Evolutionary conservation across 2,113 vertebrate genomes (phyloP).

Genomic region (Formicarius rufipectus): DNA sequence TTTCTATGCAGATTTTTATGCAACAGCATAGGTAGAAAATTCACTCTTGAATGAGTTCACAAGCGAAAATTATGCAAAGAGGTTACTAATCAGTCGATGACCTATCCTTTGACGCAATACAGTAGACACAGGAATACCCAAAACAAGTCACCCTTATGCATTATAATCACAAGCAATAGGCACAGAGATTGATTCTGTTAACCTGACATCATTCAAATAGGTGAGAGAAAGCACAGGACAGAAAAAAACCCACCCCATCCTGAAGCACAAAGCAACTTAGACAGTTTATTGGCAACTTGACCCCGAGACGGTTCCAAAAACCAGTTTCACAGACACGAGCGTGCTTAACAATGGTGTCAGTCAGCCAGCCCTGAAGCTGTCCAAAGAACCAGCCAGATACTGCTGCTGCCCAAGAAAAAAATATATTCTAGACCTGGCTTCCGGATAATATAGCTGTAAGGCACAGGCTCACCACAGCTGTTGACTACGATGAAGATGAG

Average conservation of each 20-base stretch:
- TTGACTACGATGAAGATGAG: conserved; percentile 44
- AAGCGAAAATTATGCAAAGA: conserved; percentile 48
- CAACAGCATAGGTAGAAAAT: conserved; percentile 47
- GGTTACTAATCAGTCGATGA: conserved; percentile 29
- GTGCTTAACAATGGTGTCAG: conserved; percentile 58
- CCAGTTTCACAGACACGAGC: conserved; percentile 46
- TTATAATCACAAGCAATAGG: conserved; percentile 15
- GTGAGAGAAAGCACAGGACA: neutral
- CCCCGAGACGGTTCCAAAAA: conserved; percentile 44
- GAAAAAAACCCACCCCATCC: neutral
- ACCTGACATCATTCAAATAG: conserved; percentile 54
- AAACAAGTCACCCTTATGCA: conserved; percentile 35
- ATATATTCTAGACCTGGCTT: conserved; percentile 51
- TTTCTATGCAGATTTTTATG: conserved; percentile 44
- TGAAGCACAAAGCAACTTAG: conserved; percentile 40
- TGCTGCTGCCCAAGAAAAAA: conserved; percentile 37
- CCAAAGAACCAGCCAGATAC: conserved; percentile 57
- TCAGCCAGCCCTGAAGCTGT: conserved; percentile 53
- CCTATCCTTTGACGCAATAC: conserved; percentile 22
- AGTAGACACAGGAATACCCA: conserved; percentile 30
- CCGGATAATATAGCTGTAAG: conserved; percentile 75
- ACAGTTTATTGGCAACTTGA: conserved; percentile 67
- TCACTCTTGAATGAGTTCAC: conserved; percentile 32
- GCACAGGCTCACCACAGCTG: conserved; percentile 62
- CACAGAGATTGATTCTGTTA: conserved; percentile 24